These are phyloP conservation scores for Acrocephalus arundinaceus DNA, from an alignment of 2,113 vertebrate species.

Conservation along the genomic window DNA sequence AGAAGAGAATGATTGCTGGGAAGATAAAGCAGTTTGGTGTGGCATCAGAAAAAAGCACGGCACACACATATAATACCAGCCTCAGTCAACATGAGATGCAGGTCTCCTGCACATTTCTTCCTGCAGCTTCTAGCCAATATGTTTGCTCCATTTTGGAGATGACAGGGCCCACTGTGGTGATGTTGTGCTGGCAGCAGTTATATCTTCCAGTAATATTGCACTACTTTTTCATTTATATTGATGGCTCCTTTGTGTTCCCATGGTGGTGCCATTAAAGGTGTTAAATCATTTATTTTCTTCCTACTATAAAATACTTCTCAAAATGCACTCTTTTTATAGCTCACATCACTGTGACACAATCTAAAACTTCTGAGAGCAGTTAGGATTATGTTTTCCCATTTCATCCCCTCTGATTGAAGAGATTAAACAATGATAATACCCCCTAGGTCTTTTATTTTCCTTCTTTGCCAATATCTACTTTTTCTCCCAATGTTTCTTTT, in stretches of 20 bases:
- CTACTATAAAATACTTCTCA: background rate
- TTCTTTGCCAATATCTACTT: background rate
- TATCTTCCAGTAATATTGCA: background rate
- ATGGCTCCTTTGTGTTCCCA: background rate
- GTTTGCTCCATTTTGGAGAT: background rate
- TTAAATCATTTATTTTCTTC: slow-evolving; percentile 22
- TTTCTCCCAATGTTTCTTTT: background rate
- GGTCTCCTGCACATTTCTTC: background rate
- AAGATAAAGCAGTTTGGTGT: background rate
- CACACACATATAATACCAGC: background rate
- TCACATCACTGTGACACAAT: background rate
- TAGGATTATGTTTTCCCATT: background rate
- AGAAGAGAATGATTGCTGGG: background rate
- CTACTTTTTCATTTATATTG: background rate
- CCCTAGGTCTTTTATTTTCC: background rate
- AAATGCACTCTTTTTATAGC: background rate
- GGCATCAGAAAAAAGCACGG: background rate
- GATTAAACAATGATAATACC: background rate
- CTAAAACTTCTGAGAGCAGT: slow-evolving; percentile 20
- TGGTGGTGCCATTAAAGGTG: background rate
- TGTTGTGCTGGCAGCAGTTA: fast-evolving
- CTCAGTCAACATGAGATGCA: background rate
- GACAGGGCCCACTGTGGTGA: background rate
- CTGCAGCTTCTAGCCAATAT: background rate
- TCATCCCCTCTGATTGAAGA: background rate